phyloP scores from a whole-genome alignment of 2,888 invertebrate genomes.

The Drosophila seclusa region DNA sequence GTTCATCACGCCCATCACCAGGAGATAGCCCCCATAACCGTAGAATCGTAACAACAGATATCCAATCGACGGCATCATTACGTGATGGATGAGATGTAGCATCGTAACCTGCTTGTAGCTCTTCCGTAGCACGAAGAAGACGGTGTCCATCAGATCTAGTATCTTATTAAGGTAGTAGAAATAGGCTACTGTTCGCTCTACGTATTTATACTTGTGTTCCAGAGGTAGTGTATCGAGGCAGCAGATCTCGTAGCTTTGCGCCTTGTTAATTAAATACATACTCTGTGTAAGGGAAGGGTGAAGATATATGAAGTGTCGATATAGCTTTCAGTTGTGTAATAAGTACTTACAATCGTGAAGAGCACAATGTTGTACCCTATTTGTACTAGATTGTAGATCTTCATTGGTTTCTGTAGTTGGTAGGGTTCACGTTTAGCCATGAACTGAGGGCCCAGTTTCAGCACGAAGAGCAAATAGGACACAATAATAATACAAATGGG shows the following conservation, averaged over 20 bases:
- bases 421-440: slow-evolving; percentile 37
- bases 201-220: not conserved
- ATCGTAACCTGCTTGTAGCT: slow-evolving; percentile 53
- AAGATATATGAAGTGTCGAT: not conserved
- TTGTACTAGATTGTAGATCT: slow-evolving; percentile 32
- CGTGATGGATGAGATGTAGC: slow-evolving; percentile 58
- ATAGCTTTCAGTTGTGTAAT: not conserved
- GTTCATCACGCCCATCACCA: slow-evolving; percentile 36
- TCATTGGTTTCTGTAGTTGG: slow-evolving; percentile 15
- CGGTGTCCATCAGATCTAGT: slow-evolving; percentile 54
- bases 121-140: slow-evolving; percentile 62
- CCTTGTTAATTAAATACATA: not conserved
- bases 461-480: slow-evolving; percentile 22
- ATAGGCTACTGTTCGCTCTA: not conserved
- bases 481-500: slow-evolving; percentile 11
- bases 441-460: slow-evolving; percentile 25
- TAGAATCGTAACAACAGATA: slow-evolving; percentile 34
- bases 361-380: slow-evolving; percentile 35
- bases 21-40: slow-evolving; percentile 50
- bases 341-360: slow-evolving; percentile 3
- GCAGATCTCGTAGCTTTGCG: not conserved
- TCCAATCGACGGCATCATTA: slow-evolving; percentile 30
- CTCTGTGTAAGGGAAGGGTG: not conserved
- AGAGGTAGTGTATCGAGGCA: not conserved
- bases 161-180: slow-evolving; percentile 21